Evolutionary conservation across 2,888 invertebrate genomes (phyloP), one percentile per base, ranked within the genome.

Genomic region (Trachelus iudaicus): DNA sequence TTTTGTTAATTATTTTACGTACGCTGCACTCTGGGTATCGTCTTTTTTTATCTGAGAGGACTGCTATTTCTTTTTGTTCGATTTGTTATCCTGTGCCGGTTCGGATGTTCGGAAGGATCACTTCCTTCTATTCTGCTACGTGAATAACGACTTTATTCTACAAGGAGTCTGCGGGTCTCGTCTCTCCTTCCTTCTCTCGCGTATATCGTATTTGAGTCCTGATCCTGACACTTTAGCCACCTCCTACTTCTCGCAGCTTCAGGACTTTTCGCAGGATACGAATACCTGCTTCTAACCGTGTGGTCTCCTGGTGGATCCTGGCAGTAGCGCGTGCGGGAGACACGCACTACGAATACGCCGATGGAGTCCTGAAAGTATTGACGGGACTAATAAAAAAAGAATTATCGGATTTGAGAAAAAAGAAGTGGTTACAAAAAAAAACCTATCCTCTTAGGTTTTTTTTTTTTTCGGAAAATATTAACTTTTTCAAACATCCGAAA

Each of bases 301-400:
- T 89, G 85, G 69, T 87, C 85, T 83, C 89, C 89, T 88, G 88
- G 78, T 89, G 88, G 85, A 85, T 89, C 87, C 88, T 88, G 88
- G 88, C 87, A 87, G 84, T 84, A 81, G 86, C 85, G 86, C 89
- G 85, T 85, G 81, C 85, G 86, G 85, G 86, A 81, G 87, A 86
- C 86, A 83, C 81, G 75, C 37, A 74, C 74, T 56, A 23, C 9
- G 9, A 31, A 35, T 30, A 74, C 74, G 35, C 34, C 34, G 35
- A 35, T 34, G 74, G 9, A 31, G n/a, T 35, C 11, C 23, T 56
- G 9, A 9, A 23, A 9, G 15, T 56, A 56, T 56, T 23, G 23
- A 56, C 23, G 23, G 9, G 23, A 23, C 6, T 0, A 6, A 15
- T 9, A 2, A 56, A 56, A 56, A 15, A 40, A 33, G 11, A 13